A percentile compares a stretch with the other conserved stretches of the same genome.
Conservation (phyloP, 2,113 vertebrate species). For the Semnornis frantzii region DNA sequence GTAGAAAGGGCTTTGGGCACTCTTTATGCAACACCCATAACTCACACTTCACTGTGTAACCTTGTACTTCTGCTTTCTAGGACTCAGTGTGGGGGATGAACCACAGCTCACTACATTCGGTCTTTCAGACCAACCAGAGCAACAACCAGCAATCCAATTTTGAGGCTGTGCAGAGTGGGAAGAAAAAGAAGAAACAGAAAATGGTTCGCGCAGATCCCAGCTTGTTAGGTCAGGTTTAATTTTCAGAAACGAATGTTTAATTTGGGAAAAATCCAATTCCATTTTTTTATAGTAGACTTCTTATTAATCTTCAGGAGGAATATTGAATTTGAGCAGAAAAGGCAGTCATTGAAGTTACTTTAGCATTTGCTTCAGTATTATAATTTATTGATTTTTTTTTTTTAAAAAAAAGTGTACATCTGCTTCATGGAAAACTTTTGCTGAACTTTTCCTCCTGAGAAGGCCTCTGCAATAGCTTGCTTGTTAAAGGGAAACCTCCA, state of each 20-base stretch:
- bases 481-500: background rate
- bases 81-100: slow-evolving; percentile 92
- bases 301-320: background rate
- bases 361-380: background rate
- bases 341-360: background rate
- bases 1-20: background rate
- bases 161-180: slow-evolving; percentile 94
- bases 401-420: background rate
- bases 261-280: background rate
- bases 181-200: slow-evolving; percentile 99
- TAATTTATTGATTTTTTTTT: background rate
- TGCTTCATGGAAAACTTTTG: background rate
- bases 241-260: rapidly evolving
- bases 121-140: slow-evolving; percentile 91
- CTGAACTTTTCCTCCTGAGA: background rate
- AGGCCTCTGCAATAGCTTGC: too few relatives aligned
- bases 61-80: slow-evolving; percentile 64
- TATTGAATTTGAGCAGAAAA: background rate
- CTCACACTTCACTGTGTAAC: background rate
- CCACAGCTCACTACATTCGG: slow-evolving; percentile 85
- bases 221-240: slow-evolving; percentile 87
- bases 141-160: slow-evolving; percentile 91
- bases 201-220: slow-evolving; percentile 99
- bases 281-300: background rate
- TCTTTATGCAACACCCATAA: background rate